A percentile compares a stretch with the other conserved stretches of the same genome.
These are phyloP conservation scores for Acromyrmex charruanus DNA, from an alignment of 1,140 invertebrate genomes.

Conservation along the genomic window DNA sequence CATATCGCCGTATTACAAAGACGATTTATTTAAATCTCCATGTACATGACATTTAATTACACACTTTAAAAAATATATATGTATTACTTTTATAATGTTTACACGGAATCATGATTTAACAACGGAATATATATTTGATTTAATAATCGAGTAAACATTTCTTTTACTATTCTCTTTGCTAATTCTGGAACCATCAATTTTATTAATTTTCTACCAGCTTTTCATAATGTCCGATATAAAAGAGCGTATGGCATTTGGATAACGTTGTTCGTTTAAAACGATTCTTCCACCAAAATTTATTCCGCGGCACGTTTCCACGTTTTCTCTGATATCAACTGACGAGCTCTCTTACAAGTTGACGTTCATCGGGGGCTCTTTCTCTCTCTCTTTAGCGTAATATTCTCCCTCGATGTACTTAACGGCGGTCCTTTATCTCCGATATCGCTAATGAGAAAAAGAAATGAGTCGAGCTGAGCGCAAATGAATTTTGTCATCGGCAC, in stretches of 20 bases:
- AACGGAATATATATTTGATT: neutral
- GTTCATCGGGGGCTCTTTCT: neutral
- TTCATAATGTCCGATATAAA: slow-evolving; percentile 30
- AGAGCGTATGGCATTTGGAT: slow-evolving; percentile 49
- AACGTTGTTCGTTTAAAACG: slow-evolving; percentile 49
- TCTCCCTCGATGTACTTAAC: slow-evolving; percentile 43
- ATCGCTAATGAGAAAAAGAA: slow-evolving; percentile 64
- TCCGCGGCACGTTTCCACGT: slow-evolving; percentile 48
- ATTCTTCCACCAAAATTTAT: slow-evolving; percentile 50
- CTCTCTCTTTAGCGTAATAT: slow-evolving; percentile 31
- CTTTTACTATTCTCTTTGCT: neutral
- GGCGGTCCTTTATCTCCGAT: slow-evolving; percentile 39
- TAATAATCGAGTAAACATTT: neutral
- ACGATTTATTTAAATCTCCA: neutral
- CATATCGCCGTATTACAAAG: neutral
- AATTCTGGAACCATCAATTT: slow-evolving; percentile 26
- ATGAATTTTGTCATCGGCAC: slow-evolving; percentile 60
- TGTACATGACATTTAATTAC: neutral
- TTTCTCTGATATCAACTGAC: slow-evolving; percentile 53
- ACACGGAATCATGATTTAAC: neutral
- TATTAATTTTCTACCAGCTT: slow-evolving; percentile 33
- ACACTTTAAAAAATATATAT: neutral
- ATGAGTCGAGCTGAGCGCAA: slow-evolving; percentile 24
- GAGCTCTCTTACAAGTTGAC: slow-evolving; percentile 45
- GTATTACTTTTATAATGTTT: neutral